A percentile compares a stretch with the other conserved stretches of the same genome.
Evolutionary conservation across 2,797 vertebrate genomes (phyloP).

Genomic region (Lutjanus campechanus): DNA sequence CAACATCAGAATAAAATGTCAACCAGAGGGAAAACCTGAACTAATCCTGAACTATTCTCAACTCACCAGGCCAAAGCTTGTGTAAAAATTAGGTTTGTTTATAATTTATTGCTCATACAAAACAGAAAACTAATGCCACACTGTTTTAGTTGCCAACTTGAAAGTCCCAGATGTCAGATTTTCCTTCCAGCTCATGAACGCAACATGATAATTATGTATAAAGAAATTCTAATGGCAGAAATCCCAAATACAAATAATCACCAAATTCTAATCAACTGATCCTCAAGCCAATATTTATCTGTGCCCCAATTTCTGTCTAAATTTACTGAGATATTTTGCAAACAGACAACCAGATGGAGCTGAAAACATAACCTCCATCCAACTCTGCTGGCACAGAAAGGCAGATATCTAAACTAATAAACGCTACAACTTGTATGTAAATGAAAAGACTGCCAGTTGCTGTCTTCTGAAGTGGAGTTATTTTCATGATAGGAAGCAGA

Average conservation of each 20-base stretch:
- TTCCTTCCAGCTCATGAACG: slow-evolving; percentile 21
- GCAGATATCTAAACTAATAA: slow-evolving; percentile 32
- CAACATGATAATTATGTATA: slow-evolving; percentile 17
- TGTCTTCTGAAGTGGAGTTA: slow-evolving; percentile 14
- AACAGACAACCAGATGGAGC: slow-evolving; percentile 62
- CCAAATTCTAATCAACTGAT: slow-evolving; percentile 44
- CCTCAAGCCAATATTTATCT: slow-evolving; percentile 40
- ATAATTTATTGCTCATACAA: slow-evolving; percentile 8
- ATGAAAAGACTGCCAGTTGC: slow-evolving; percentile 26
- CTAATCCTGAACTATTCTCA: background rate
- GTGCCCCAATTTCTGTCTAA: slow-evolving; percentile 35
- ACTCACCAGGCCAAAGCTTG: background rate
- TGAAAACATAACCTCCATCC: slow-evolving; percentile 56
- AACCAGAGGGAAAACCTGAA: background rate
- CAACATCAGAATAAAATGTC: background rate
- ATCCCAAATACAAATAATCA: slow-evolving; percentile 40
- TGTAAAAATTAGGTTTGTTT: slow-evolving; percentile 17
- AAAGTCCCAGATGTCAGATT: slow-evolving; percentile 40
- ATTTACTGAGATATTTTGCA: slow-evolving; percentile 56
- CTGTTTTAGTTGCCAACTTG: slow-evolving; percentile 24
- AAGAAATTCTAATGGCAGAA: slow-evolving; percentile 30
- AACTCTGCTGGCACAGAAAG: slow-evolving; percentile 46
- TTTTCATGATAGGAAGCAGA: slow-evolving; percentile 17
- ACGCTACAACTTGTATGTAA: slow-evolving; percentile 34
- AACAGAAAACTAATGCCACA: background rate